Base-by-base conservation (phyloP, 2,888 invertebrate species). In the Megamerina dolium region DNA sequence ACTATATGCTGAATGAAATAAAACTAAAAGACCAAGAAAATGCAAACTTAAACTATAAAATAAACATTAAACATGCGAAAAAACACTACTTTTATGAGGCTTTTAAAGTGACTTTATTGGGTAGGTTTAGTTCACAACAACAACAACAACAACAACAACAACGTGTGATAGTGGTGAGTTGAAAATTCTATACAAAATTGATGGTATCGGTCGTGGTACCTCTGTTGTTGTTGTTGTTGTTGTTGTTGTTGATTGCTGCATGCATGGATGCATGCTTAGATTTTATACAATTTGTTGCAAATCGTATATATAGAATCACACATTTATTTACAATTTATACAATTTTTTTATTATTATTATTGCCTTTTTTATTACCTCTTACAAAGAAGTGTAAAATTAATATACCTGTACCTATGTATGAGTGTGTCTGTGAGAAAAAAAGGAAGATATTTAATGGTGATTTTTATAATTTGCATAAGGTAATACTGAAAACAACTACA, bases 1-100 rank as follows among this genome's bases (percentile, higher is more conserved):
- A 23, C 23, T 23, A 23, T 23, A 23, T 8, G 10, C 6, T 10
- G 10, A 23, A 23, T 10, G 6, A 23, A 43, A 59, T 61, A 60
- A 64, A 63, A 54, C 56, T 58, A 63, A 64, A 60, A 54, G 54
- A 55, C 57, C 56, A 60, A 57, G 59, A 56, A 62, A 63, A 64
- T 58, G 58, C 60, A 54, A 62, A 62, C 63, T 63, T 64, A 54
- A 64, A 63, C 64, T 61, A 63, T 62, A 62, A 62, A 64, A 62
- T 61, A 60, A 61, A 58, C 61, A 61, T 61, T 63, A 63, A 64
- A 59, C 57, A 57, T 58, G 58, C 57, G 58, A 57, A 60, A 61
- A 63, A 63, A n/a, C n/a, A n/a, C 61, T 53, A 48, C 63, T 60
- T 60, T 60, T 44, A 60, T 60, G 54, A 39, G 44, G 31, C 39